phyloP scores from a whole-genome alignment of 2,888 invertebrate genomes.

The Tethea ocularis region DNA sequence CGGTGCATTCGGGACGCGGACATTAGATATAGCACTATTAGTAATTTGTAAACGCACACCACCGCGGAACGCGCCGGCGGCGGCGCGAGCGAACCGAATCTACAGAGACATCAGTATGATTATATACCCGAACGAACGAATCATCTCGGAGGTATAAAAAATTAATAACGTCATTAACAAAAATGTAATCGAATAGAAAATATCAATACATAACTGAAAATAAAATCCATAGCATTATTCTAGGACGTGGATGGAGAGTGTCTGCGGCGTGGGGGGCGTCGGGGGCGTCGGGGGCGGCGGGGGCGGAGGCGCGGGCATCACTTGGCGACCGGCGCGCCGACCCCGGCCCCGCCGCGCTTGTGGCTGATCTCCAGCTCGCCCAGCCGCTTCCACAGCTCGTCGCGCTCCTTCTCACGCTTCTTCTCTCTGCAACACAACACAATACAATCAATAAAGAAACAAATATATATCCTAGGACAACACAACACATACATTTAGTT shows the following conservation, averaged over 20 bases:
- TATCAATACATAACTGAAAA: slow-evolving; percentile 78
- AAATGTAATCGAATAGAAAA: slow-evolving; percentile 81
- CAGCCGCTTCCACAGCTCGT: slow-evolving; percentile 97
- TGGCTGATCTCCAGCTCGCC: slow-evolving; percentile 93
- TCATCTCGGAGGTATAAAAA: slow-evolving; percentile 70
- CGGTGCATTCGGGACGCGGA: slow-evolving; percentile 64
- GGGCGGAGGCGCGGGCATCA: slow-evolving; percentile 73
- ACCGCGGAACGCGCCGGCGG: slow-evolving; percentile 36
- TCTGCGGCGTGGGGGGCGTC: neutral
- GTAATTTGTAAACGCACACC: slow-evolving; percentile 44
- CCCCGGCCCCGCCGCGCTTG: slow-evolving; percentile 64
- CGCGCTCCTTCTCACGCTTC: slow-evolving; percentile 98
- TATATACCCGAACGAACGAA: slow-evolving; percentile 55
- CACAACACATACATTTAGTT: slow-evolving; percentile 2
- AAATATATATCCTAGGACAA: slow-evolving; percentile 9
- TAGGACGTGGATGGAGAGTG: slow-evolving; percentile 50
- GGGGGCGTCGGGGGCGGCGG: neutral
- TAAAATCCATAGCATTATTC: slow-evolving; percentile 74
- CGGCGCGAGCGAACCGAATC: slow-evolving; percentile 50
- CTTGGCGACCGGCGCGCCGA: slow-evolving; percentile 64
- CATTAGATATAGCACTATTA: slow-evolving; percentile 50
- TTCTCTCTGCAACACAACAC: slow-evolving; percentile 90
- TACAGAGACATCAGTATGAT: slow-evolving; percentile 35
- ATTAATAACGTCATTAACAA: slow-evolving; percentile 80
- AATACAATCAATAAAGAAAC: no score